phyloP scores from a whole-genome alignment of 2,797 vertebrate genomes.

The Moxostoma hubbsi region DNA sequence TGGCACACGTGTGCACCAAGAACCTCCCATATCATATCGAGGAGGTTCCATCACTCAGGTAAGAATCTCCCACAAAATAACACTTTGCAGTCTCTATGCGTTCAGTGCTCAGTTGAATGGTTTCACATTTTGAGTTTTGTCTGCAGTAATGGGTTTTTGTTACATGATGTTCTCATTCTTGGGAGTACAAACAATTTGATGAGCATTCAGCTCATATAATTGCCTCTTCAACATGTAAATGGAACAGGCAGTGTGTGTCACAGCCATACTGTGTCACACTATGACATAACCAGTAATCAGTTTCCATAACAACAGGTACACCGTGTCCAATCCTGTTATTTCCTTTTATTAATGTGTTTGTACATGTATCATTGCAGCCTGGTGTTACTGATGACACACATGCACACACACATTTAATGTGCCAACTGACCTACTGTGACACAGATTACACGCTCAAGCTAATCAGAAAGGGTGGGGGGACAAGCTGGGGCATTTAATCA shows the following conservation, averaged over 20 bases:
- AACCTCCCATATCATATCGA: constrained; percentile 86
- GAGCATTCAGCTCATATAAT: background rate
- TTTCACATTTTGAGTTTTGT: background rate
- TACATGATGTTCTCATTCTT: constrained; percentile 9
- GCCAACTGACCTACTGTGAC: constrained; percentile 50
- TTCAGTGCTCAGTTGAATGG: background rate
- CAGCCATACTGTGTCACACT: constrained; percentile 14
- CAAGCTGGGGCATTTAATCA: constrained; percentile 5
- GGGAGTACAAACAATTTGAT: background rate
- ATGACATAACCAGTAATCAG: constrained; percentile 70
- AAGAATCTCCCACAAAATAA: constrained; percentile 40
- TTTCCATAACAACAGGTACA: constrained; percentile 76
- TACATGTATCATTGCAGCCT: constrained; percentile 61
- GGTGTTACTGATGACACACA: constrained; percentile 60
- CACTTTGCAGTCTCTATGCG: background rate
- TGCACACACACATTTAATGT: constrained; percentile 48
- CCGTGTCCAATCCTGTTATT: constrained; percentile 68
- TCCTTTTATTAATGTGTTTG: constrained; percentile 70
- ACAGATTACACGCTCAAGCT: constrained; percentile 30
- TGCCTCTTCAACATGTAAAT: constrained; percentile 12
- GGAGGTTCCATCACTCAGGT: constrained; percentile 97
- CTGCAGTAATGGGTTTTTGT: background rate
- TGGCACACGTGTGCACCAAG: constrained; percentile 84
- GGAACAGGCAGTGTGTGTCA: constrained; percentile 21
- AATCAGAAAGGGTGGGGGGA: constrained; percentile 6